A percentile compares a stretch with the other conserved stretches of the same genome.
phyloP scores from a whole-genome alignment of 2,113 vertebrate genomes.

The Carassius gibelio region DNA sequence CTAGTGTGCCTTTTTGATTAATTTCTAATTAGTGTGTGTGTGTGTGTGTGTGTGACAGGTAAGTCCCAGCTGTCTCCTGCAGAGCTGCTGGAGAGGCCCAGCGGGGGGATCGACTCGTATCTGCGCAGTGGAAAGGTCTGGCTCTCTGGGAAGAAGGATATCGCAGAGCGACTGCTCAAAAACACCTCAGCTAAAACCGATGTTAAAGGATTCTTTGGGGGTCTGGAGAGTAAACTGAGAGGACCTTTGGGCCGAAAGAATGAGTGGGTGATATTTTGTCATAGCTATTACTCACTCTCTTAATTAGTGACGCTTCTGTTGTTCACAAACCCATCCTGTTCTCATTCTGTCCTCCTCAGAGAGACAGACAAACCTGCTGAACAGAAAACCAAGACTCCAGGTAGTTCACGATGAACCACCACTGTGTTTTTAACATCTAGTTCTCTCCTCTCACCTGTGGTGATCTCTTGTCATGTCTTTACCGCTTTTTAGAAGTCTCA shows the following conservation, averaged over 20 bases:
- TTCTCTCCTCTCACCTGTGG: neutral
- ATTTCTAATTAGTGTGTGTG: conserved; percentile 32
- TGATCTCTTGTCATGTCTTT: neutral
- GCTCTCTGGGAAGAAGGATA: conserved; percentile 91
- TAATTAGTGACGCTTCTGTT: neutral
- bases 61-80: conserved; percentile 78
- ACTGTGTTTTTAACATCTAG: neutral
- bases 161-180: conserved; percentile 87
- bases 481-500: neutral
- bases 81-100: conserved; percentile 80
- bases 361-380: conserved; percentile 78
- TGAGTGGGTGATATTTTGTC: conserved; percentile 75
- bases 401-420: conserved; percentile 65
- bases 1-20: neutral
- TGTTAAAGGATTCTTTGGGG: conserved; percentile 89
- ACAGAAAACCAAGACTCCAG: conserved; percentile 77
- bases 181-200: conserved; percentile 82
- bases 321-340: conserved; percentile 21
- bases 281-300: neutral
- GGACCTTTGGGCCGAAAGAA: conserved; percentile 74
- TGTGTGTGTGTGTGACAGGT: conserved; percentile 69
- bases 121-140: conserved; percentile 90
- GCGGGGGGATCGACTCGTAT: conserved; percentile 83
- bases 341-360: conserved; percentile 64
- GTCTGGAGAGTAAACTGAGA: conserved; percentile 90